These are phyloP conservation scores for Myiopsitta monachus DNA, from an alignment of 2,113 vertebrate species.

Conservation along the genomic window DNA sequence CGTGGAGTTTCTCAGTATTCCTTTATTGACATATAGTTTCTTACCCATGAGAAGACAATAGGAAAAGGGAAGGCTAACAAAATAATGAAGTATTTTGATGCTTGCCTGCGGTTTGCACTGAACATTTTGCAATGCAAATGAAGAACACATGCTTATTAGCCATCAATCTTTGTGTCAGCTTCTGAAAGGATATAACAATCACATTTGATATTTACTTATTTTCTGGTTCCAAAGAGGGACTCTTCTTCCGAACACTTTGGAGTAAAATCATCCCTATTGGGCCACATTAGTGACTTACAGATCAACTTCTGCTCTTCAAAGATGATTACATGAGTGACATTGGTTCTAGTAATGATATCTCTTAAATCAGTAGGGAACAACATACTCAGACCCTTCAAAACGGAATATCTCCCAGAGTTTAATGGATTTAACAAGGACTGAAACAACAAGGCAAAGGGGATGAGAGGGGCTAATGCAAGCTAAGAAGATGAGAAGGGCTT, in stretches of 20 bases:
- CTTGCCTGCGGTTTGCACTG: background rate
- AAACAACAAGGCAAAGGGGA: background rate
- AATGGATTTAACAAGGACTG: background rate
- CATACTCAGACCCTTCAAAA: background rate
- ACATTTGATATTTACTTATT: background rate
- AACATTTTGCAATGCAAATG: conserved; percentile 27
- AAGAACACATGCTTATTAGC: conserved; percentile 29
- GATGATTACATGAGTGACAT: background rate
- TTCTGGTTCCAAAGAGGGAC: background rate
- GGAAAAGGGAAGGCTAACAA: background rate
- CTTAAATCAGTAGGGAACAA: background rate
- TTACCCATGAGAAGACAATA: background rate
- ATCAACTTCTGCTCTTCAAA: conserved; percentile 1
- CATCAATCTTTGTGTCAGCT: conserved; percentile 31
- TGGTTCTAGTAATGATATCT: background rate
- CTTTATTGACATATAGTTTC: background rate
- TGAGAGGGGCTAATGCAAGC: background rate
- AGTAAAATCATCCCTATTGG: background rate
- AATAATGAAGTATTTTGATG: conserved; percentile 14
- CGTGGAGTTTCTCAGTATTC: background rate
- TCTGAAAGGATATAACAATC: conserved; percentile 21
- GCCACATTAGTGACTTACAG: background rate
- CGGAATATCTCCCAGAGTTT: background rate
- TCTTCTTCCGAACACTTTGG: background rate
- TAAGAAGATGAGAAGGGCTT: background rate